A percentile compares a stretch with the other conserved stretches of the same genome.
Evolutionary conservation across 2,888 invertebrate species (phyloP).

Genomic region (Pachydiplax longipennis): DNA sequence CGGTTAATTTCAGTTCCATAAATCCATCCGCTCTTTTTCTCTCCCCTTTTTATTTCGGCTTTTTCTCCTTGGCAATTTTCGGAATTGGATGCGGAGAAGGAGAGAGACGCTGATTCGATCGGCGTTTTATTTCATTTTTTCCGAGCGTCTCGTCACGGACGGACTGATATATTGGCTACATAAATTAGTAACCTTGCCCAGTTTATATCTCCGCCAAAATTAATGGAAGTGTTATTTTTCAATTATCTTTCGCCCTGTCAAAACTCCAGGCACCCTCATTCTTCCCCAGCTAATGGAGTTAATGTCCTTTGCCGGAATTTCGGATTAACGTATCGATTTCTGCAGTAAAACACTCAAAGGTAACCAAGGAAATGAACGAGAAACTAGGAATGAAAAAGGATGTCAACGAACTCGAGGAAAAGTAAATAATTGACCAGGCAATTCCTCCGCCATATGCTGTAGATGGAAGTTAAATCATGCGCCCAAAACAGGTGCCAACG

Average conservation of each 20-base stretch:
- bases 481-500: background rate
- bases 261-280: background rate
- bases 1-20: slow-evolving; percentile 10
- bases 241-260: too few species aligned
- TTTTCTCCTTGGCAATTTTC: background rate
- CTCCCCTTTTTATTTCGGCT: background rate
- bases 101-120: background rate
- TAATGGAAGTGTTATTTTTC: too few species aligned
- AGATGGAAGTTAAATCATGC: background rate
- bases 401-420: background rate
- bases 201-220: background rate
- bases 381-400: too few species aligned
- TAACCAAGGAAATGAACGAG: too few species aligned
- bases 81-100: background rate
- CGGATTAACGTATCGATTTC: background rate
- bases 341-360: background rate
- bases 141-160: too few species aligned
- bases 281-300: background rate
- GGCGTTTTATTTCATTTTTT: background rate
- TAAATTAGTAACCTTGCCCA: background rate
- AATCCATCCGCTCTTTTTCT: background rate
- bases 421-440: background rate
- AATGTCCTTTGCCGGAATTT: background rate
- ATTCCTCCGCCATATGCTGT: background rate
- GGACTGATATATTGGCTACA: background rate